Conservation (phyloP, 2,113 vertebrate species). For the Pionites leucogaster region DNA sequence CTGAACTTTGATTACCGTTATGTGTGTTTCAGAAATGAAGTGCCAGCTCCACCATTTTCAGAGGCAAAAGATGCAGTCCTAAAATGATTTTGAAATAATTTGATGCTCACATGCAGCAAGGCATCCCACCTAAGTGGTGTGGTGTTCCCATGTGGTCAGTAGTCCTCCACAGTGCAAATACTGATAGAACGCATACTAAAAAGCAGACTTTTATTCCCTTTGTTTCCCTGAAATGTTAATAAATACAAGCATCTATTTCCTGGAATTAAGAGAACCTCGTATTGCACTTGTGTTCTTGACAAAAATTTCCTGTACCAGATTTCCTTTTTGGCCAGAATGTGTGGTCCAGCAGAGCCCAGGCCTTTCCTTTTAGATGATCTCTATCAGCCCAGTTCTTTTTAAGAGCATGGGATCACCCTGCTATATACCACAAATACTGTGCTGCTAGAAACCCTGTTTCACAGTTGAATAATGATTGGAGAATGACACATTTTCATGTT, state of each 20-base stretch:
- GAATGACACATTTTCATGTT: neutral
- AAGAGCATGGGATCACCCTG: neutral
- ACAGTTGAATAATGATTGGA: neutral
- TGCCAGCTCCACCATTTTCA: neutral
- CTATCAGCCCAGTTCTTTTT: neutral
- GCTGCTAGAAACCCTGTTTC: neutral
- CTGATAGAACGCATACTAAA: neutral
- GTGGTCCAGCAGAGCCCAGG: neutral
- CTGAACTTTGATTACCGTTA: neutral
- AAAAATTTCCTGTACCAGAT: neutral
- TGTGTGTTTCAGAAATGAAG: neutral
- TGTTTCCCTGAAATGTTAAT: neutral
- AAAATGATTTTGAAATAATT: neutral
- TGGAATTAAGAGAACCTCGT: neutral
- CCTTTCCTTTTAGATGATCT: neutral
- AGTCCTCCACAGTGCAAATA: neutral
- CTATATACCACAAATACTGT: neutral
- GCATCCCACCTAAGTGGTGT: neutral
- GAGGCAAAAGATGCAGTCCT: neutral
- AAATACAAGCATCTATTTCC: neutral
- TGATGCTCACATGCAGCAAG: neutral
- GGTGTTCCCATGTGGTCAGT: neutral
- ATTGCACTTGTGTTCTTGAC: neutral
- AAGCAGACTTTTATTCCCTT: neutral
- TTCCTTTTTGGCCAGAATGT: neutral